A percentile compares a stretch with the other conserved stretches of the same genome.
Evolutionary conservation across 2,113 vertebrate genomes (phyloP).

Genomic region (Myiozetetes cayanensis): DNA sequence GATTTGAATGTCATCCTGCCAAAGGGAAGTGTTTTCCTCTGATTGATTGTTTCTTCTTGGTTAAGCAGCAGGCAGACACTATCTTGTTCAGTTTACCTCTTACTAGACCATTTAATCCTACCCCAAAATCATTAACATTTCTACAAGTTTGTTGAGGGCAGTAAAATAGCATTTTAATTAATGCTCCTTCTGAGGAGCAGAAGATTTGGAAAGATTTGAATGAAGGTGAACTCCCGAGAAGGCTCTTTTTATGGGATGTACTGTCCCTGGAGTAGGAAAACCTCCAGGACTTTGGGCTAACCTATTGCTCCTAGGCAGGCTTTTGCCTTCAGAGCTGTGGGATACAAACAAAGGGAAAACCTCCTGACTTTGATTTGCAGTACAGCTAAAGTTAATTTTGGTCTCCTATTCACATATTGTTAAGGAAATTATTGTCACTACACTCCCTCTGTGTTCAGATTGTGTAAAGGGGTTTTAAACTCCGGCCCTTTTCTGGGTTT

Average conservation of each 20-base stretch:
- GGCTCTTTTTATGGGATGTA: neutral
- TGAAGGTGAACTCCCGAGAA: neutral
- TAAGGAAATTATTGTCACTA: neutral
- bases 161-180: neutral
- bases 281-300: neutral
- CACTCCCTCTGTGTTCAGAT: neutral
- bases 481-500: neutral
- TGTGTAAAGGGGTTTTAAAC: neutral
- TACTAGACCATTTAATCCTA: neutral
- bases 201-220: neutral
- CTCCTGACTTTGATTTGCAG: neutral
- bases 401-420: neutral
- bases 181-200: neutral
- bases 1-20: neutral
- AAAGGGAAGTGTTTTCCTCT: neutral
- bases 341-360: neutral
- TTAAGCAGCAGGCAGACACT: neutral
- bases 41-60: neutral
- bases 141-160: neutral
- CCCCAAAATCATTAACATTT: neutral
- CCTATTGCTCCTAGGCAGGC: neutral
- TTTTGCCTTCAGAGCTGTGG: neutral
- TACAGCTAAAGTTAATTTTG: neutral
- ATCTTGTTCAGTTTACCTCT: neutral
- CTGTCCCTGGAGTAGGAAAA: neutral